Evolutionary conservation across 2,888 invertebrate species (phyloP), one percentile per base, ranked within the genome.

Genomic region (Therioaphis trifolii): DNA sequence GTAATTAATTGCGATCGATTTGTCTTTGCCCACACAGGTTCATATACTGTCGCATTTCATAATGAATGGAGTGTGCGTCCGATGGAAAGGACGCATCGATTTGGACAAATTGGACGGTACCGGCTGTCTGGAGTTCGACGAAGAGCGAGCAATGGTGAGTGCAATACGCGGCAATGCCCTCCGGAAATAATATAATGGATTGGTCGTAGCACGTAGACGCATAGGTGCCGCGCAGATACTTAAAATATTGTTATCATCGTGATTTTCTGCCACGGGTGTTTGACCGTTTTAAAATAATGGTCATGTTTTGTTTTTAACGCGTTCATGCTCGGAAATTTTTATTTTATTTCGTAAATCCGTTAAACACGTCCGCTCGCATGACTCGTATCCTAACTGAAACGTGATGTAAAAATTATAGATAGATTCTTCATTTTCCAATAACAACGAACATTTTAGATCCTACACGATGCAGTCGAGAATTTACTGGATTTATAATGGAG

Each of bases 21-120:
- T 61, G 40, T 80, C 24, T 80, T 71, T 61, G 74, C 58, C 63
- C 82, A 63, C 82, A 49, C 40, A 97, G 97, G 97, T 97, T 63
- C 97, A 98, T 89, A 92, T 98, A 86, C 94, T 96, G 87, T 95
- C 97, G 18, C 93, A 94, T 87, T 95, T 98, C 88, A 98, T 98
- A 87, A 96, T 98, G 96, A 98, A 98, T 89, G 98, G 98, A 75
- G 98, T 98, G n/a, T 98, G 98, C 90, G 97, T 98, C 18, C 91
- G 95, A 88, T 98, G 97, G 94, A 92, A 95, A 21, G 98, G 98
- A 5, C 97, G 96, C 95, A 90, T 98, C 86, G 97, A 98, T 89
- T 89, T 97, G 88, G 96, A 97, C 88, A 92, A 97, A 68, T 91
- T 98, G 85, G 98, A 98, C 89, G 98, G 98, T 2, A 94, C 95